Evolutionary conservation across 2,113 vertebrate genomes (phyloP), one percentile per base, ranked within the genome.

Genomic region (Nycticorax nycticorax): DNA sequence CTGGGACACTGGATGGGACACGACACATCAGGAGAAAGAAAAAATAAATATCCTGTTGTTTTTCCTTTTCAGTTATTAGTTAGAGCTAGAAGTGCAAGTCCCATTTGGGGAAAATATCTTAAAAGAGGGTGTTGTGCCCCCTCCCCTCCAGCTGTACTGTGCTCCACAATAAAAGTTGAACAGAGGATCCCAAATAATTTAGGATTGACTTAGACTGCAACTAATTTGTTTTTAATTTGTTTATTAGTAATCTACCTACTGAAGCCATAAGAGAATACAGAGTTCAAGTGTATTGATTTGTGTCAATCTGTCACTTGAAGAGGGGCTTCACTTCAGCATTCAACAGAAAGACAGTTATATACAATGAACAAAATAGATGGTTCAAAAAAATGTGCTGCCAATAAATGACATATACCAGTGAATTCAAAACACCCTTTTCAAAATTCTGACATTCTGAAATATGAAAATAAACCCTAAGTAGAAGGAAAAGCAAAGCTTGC

Each of bases 401-500:
- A 97, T 69, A 95, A 98, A 96, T 96, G 83, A 98, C 96, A 97
- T 96, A 92, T 95, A 97, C 76, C 82, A 97, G 81, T 41, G 63
- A 96, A 97, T 89, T 95, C 85, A 97, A 98, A 96, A 81, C 82
- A 97, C 86, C 62, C 94, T 96, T 95, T 96, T 81, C 78, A 94
- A 92, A 91, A 93, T 92, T 97, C 57, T 97, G 97, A 95, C 95
- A 87, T 93, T 85, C 76, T 60, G 27, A 33, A 76, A 56, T 39
- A 55, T 6, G 39, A 97, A 98, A 98, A 96, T 88, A 96, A 97
- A 95, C 56, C 57, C 3, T 3, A 96, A 95, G 74, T n/a, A 94
- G 89, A 98, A 92, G 60, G 35, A 94, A 98, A 98, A 98, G 98
- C 89, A 95, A 98, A 98, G 98, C 88, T 98, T 98, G 98, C 98